Conservation (phyloP, 2,888 invertebrate genomes). For the Chouioia cunea region DNA sequence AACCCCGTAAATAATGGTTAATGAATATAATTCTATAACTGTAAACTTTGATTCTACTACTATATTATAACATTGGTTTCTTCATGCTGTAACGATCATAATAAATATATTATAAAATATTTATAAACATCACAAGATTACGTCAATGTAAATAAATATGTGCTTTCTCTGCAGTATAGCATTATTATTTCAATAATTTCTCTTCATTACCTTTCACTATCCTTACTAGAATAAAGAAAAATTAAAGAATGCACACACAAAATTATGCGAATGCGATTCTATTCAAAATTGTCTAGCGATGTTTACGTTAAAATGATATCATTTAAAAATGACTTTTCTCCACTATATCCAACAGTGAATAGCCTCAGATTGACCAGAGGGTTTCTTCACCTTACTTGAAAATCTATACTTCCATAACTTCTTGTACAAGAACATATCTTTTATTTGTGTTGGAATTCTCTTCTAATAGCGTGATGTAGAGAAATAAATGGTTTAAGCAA, state of each 20-base stretch:
- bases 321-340: no score
- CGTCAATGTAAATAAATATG: slow-evolving; percentile 66
- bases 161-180: slow-evolving; percentile 63
- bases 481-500: no score
- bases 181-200: slow-evolving; percentile 45
- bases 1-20: slow-evolving; percentile 29
- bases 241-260: not conserved
- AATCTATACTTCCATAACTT: no score
- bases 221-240: slow-evolving; percentile 28
- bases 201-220: slow-evolving; percentile 16
- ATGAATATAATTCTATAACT: slow-evolving; percentile 40
- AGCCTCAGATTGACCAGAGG: no score
- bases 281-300: no score
- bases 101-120: slow-evolving; percentile 33
- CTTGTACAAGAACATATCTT: no score
- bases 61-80: slow-evolving; percentile 48
- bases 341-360: no score
- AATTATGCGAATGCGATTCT: not conserved
- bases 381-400: no score
- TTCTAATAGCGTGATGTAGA: no score
- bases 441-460: no score
- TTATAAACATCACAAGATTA: slow-evolving; percentile 53
- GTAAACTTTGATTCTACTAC: slow-evolving; percentile 39
- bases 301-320: no score
- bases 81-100: slow-evolving; percentile 53